Evolutionary conservation across 2,113 vertebrate species (phyloP).

Genomic region (Otus sunia): DNA sequence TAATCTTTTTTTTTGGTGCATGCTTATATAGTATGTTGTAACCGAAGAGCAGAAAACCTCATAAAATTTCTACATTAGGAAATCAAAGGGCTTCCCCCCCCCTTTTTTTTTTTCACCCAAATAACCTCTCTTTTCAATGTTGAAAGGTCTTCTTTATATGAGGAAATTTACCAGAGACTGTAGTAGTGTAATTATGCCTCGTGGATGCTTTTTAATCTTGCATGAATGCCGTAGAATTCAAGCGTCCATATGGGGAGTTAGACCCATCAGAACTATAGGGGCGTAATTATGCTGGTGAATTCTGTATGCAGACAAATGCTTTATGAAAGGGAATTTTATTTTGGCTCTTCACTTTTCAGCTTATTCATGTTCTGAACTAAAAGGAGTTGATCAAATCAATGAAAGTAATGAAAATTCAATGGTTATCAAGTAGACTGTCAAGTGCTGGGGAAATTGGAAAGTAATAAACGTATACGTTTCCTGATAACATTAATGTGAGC

Average conservation of each 20-base stretch:
- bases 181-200: conserved; percentile 42
- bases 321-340: conserved; percentile 45
- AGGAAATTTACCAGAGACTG: conserved; percentile 36
- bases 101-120: neutral
- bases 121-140: neutral
- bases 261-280: conserved; percentile 14
- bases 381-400: conserved; percentile 47
- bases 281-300: neutral
- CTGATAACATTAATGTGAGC: neutral
- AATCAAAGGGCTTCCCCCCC: neutral
- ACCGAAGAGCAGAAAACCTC: neutral
- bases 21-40: neutral
- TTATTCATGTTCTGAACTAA: conserved; percentile 21
- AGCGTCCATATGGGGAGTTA: conserved; percentile 14
- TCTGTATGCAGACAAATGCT: conserved; percentile 15
- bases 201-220: conserved; percentile 55
- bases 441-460: conserved; percentile 15
- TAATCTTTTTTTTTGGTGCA: neutral
- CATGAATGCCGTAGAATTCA: conserved; percentile 41
- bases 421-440: conserved; percentile 9
- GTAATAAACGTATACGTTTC: conserved; percentile 48
- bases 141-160: conserved; percentile 19
- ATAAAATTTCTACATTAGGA: neutral
- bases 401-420: conserved; percentile 53
- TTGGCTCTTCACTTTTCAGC: conserved; percentile 4